Evolutionary conservation across 2,113 vertebrate genomes (phyloP).

Genomic region (Crocuta crocuta): DNA sequence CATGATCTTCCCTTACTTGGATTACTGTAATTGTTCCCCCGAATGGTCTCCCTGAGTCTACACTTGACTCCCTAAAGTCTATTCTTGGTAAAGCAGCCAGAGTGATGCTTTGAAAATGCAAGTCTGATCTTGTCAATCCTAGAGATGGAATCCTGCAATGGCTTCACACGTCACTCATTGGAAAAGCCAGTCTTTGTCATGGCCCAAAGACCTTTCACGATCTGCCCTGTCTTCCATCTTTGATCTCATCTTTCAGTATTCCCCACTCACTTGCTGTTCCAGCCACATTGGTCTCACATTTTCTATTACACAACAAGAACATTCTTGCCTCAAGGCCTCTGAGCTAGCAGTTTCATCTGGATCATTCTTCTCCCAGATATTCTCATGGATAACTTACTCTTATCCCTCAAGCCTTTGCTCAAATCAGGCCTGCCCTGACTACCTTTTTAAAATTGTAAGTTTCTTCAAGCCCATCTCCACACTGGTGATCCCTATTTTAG

Average conservation of each 20-base stretch:
- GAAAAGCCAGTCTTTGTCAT: not conserved
- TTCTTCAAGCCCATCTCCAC: not conserved
- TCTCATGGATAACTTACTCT: not conserved
- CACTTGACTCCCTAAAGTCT: slow-evolving; percentile 39
- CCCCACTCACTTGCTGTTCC: not conserved
- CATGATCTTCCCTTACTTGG: not conserved
- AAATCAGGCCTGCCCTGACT: not conserved
- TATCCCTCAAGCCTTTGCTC: not conserved
- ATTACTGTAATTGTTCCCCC: not conserved
- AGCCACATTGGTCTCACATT: not conserved
- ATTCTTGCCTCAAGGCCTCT: not conserved
- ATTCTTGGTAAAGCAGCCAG: slow-evolving; percentile 8
- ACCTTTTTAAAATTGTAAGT: not conserved
- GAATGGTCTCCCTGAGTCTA: slow-evolving; percentile 12
- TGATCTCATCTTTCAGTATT: not conserved
- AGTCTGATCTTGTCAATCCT: not conserved
- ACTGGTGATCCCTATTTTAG: not conserved
- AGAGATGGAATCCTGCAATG: not conserved
- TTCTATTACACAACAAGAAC: not conserved
- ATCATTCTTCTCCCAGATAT: not conserved
- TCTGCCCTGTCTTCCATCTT: not conserved
- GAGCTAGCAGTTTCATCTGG: not conserved
- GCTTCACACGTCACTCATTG: not conserved
- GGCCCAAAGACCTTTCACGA: not conserved
- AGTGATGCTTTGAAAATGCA: not conserved